Evolutionary conservation across 2,888 invertebrate genomes (phyloP).

Genomic region (Fragum fragum): DNA sequence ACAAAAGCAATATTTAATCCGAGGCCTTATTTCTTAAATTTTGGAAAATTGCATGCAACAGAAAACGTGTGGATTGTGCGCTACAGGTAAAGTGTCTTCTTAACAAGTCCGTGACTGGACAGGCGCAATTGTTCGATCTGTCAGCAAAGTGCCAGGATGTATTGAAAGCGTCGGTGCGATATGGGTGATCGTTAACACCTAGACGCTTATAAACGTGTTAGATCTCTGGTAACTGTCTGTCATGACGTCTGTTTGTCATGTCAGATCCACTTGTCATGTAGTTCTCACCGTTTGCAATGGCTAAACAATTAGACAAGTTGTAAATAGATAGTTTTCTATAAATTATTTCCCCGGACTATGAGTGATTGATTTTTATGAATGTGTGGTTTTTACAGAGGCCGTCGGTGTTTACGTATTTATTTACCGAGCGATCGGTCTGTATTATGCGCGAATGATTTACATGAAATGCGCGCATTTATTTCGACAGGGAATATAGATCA

Average conservation of each 20-base stretch:
- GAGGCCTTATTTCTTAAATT: too few relatives aligned
- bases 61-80: not conserved
- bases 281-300: slow-evolving; percentile 42
- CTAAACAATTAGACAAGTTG: slow-evolving; percentile 45
- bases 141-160: slow-evolving; percentile 62
- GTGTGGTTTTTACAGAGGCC: slow-evolving; percentile 8
- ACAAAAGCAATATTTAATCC: too few relatives aligned
- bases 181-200: slow-evolving; percentile 65
- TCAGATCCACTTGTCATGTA: slow-evolving; percentile 40
- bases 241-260: slow-evolving; percentile 63
- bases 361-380: slow-evolving; percentile 18
- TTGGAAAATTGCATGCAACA: too few relatives aligned
- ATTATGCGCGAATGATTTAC: slow-evolving; percentile 2
- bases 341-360: slow-evolving; percentile 20
- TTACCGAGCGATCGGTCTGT: slow-evolving; percentile 10
- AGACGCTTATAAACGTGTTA: slow-evolving; percentile 56
- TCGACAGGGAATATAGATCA: not conserved
- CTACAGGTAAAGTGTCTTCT: not conserved
- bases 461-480: not conserved
- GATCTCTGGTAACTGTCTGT: slow-evolving; percentile 59
- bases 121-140: slow-evolving; percentile 55
- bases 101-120: slow-evolving; percentile 43
- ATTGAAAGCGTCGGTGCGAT: slow-evolving; percentile 63
- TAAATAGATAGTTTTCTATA: slow-evolving; percentile 40
- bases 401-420: slow-evolving; percentile 17